phyloP scores from a whole-genome alignment of 2,797 vertebrate species.

The Sebastolobus altivelis region DNA sequence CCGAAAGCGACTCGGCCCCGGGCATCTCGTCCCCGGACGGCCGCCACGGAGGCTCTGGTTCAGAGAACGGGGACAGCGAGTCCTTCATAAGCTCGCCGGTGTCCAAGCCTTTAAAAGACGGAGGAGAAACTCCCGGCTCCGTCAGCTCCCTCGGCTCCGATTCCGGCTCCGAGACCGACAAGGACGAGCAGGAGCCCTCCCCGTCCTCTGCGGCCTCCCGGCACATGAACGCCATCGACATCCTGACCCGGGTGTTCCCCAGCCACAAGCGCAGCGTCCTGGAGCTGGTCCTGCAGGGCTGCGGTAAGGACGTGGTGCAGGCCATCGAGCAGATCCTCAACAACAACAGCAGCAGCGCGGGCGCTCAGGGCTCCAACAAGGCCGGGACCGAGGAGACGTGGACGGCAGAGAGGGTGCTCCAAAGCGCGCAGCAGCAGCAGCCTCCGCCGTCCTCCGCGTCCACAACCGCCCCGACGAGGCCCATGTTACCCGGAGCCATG shows the following conservation, averaged over 20 bases:
- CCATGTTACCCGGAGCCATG: conserved; percentile 93
- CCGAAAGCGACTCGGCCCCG: conserved; percentile 90
- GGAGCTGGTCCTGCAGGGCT: conserved; percentile 97
- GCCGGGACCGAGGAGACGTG: conserved; percentile 85
- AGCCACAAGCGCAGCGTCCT: conserved; percentile 96
- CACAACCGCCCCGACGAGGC: conserved; percentile 85
- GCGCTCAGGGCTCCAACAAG: conserved; percentile 78
- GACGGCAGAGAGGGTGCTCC: conserved; percentile 88
- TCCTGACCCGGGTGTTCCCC: conserved; percentile 96
- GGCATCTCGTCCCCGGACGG: conserved; percentile 93
- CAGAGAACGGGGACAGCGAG: conserved; percentile 96
- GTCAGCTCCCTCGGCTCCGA: conserved; percentile 95
- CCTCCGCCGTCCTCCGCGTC: conserved; percentile 76
- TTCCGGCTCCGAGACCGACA: conserved; percentile 94
- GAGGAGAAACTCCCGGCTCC: conserved; percentile 94
- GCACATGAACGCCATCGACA: conserved; percentile 98
- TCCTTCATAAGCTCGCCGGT: conserved; percentile 93
- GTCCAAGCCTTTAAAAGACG: conserved; percentile 89
- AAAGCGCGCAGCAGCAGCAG: conserved; percentile 77
- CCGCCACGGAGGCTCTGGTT: conserved; percentile 90
- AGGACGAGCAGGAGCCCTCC: conserved; percentile 90
- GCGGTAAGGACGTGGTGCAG: conserved; percentile 98
- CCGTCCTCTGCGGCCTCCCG: conserved; percentile 88
- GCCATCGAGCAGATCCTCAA: conserved; percentile 99
- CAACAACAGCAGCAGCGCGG: conserved; percentile 84